Evolutionary conservation across 2,888 invertebrate genomes (phyloP), one percentile per base, ranked within the genome.

Genomic region (Pseudococcus viburni): DNA sequence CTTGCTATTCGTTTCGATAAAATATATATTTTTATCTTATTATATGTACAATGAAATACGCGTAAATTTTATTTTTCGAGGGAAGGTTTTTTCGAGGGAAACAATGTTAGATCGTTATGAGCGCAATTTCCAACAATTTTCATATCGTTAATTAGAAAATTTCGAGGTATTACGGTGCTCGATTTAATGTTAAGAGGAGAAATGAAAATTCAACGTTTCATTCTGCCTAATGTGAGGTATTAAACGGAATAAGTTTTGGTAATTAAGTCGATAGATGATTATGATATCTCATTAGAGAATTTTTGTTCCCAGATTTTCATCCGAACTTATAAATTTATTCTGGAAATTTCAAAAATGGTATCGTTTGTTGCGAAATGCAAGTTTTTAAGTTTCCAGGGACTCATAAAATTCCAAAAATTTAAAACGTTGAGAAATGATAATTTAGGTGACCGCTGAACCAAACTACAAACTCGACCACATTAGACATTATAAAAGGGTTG

Each of bases 11-110:
- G 80, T 46, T 83, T 83, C 42, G 80, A 46, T 83, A 83, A 42
- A 77, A 42, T 77, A 77, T 64, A 22, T 22, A 64, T 22, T 12
- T 77, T 77, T 77, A 77, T 77, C 77, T 77, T 77, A 77, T 77
- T 77, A 77, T 39, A 77, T 26, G 33, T 77, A 17, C 39, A 77
- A 77, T 77, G 33, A 42, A 39, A 77, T 77, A 42, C 39, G 77
- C n/a, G 33, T 77, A 77, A 77, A 77, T 77, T 77, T 77, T 77
- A 77, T 77, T 77, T 77, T 12, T 17, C 77, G 7, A 77, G 12
- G 9, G 39, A 2, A n/a, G 7, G 39, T n/a, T n/a, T 42, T 39
- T 77, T 42, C 39, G n/a, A 11, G 11, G 33, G 6, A 33, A 33
- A 77, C 39, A 42, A 68, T 68, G 55, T 55, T 15, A 55, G 55